Percentiles rank a stretch among this genome's conserved stretches.
phyloP scores from a whole-genome alignment of 30 jellyfish, hydroid and myxozoan genomes.

The Hydra vulgaris region DNA sequence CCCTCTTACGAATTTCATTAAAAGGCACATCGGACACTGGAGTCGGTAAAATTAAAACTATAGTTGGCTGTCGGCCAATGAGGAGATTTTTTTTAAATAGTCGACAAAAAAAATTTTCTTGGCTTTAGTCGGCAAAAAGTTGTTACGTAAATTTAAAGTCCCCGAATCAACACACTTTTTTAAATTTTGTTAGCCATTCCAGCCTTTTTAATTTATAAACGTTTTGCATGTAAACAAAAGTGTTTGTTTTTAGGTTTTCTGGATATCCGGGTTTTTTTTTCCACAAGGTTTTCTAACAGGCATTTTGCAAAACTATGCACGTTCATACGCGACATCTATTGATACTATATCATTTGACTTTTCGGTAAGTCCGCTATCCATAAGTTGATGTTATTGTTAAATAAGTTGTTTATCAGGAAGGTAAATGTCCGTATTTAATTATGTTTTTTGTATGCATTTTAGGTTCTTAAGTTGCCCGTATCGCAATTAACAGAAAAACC shows the following conservation, averaged over 20 bases:
- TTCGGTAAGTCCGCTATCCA: conserved; percentile 31
- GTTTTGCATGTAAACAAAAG: background rate
- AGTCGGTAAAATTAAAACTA: no score
- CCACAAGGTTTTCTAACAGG: conserved; percentile 93
- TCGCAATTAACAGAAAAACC: conserved; percentile 48
- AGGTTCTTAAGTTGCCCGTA: conserved; percentile 56
- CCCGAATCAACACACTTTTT: no score
- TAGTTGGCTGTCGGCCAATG: no score
- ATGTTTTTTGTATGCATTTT: no score
- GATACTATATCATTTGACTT: conserved; percentile 71
- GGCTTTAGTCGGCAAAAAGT: no score
- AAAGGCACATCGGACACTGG: no score
- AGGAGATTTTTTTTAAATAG: no score
- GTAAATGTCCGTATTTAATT: background rate
- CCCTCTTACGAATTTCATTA: no score
- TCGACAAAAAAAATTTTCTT: no score
- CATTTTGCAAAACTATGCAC: conserved; percentile 68
- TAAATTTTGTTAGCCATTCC: no score
- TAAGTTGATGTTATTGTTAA: background rate
- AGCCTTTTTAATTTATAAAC: no score
- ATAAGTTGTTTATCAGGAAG: background rate
- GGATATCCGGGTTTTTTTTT: conserved; percentile 86
- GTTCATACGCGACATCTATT: conserved; percentile 69
- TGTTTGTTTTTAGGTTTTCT: conserved; percentile 43
- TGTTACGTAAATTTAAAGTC: no score